Percentiles rank a stretch among this genome's conserved stretches.
phyloP scores from a whole-genome alignment of 2,113 vertebrate genomes.

The Macrotus californicus region DNA sequence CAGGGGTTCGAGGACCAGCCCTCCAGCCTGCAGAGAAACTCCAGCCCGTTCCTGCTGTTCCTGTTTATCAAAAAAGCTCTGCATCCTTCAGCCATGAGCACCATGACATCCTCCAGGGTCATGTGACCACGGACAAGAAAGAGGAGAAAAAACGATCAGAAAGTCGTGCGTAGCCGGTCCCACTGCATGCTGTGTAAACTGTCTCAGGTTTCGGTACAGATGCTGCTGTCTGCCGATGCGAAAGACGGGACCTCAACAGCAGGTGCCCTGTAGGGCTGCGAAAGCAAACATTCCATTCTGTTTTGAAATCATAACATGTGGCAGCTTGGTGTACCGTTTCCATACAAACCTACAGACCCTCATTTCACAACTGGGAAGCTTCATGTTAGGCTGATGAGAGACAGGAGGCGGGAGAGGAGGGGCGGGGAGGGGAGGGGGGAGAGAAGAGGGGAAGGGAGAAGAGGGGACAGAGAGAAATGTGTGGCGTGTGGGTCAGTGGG shows the following conservation, averaged over 20 bases:
- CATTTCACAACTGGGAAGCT: not conserved
- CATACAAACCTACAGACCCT: not conserved
- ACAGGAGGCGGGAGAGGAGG: not conserved
- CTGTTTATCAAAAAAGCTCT: constrained; percentile 70
- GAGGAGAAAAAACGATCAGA: not conserved
- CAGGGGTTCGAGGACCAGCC: constrained; percentile 81
- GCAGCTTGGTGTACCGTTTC: not conserved
- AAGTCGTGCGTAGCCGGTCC: not conserved
- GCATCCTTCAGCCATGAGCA: constrained; percentile 78
- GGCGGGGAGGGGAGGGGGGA: not conserved
- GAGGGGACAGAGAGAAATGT: not conserved
- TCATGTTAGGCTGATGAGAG: not conserved
- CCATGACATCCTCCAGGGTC: constrained; percentile 84
- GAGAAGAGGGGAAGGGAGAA: not conserved
- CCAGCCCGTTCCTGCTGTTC: constrained; percentile 75
- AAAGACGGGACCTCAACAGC: not conserved
- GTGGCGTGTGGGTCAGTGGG: not conserved
- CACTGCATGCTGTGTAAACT: not conserved
- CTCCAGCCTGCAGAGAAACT: constrained; percentile 77
- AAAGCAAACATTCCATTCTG: constrained; percentile 39
- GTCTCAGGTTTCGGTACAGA: not conserved
- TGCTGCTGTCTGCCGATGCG: not conserved
- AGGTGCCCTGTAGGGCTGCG: not conserved
- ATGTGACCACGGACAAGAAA: constrained; percentile 75
- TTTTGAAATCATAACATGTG: not conserved